Evolutionary conservation across 30 jellyfish, hydroid and myxozoan species (phyloP), one percentile per base, ranked within the genome.

Genomic region (Aurelia coerulea): DNA sequence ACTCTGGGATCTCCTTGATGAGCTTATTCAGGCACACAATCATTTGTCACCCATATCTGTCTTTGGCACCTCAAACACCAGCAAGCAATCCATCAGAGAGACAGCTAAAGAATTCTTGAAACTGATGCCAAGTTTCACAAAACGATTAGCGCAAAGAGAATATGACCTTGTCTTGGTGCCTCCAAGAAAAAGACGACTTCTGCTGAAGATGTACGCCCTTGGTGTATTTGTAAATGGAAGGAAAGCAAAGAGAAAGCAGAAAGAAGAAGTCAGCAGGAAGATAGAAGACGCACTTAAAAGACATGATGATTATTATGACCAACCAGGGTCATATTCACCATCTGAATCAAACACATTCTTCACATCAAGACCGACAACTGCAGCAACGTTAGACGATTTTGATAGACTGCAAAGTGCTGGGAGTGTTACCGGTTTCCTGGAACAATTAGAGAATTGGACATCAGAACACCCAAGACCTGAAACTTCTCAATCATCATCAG

Each of bases 1-100:
- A 14, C 90, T 94, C 33, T 94, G 97, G 98, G 98, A 94, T 70
- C 74, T 94, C 56, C 89, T 94, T 35, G 98, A 94, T 81, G 98
- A 94, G 58, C 86, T 94, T 14, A 94, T 94, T n/a, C 97, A 94
- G 53, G 97, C 97, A 2, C 98, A 94, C 56, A 94, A 94, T 64
- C 96, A 78, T 32, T 86, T 94, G 34, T 88, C 94, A 11, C 94
- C 94, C 15, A 83, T 89, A 49, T 94, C 98, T 42, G 96, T 94
- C 41, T 94, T 94, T 94, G 98, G 98, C 5, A 62, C 81, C 31
- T 90, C 98, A 7, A 97, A 87, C 74, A 90, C 98, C 6, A 97
- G 90, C 78, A 94, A 94, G 67, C 88, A 70, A 62, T 88, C 97
- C 12, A 70, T 94, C 35, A 62, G 91, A 59, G 90, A 88, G 72